A percentile compares a stretch with the other conserved stretches of the same genome.
Evolutionary conservation across 2,797 vertebrate species (phyloP).

Genomic region (Fistularia tabacaria): DNA sequence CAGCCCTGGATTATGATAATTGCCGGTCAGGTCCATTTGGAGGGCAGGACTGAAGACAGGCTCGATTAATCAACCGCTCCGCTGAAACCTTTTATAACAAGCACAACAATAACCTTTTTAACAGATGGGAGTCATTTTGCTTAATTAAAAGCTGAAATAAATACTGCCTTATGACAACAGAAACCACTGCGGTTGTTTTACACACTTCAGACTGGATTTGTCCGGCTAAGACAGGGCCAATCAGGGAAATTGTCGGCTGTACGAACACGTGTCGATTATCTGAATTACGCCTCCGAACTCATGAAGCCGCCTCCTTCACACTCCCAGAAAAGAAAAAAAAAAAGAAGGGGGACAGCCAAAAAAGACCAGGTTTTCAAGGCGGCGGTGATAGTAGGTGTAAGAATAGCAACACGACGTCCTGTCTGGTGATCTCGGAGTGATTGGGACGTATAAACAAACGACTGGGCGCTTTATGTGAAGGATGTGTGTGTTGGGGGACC

Average conservation of each 20-base stretch:
- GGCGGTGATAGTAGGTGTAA: too few species aligned
- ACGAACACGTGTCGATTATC: constrained; percentile 19
- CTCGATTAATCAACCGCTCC: constrained; percentile 86
- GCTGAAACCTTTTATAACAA: constrained; percentile 79
- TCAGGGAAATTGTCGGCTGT: constrained; percentile 35
- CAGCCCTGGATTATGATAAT: constrained; percentile 86
- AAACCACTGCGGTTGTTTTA: constrained; percentile 49
- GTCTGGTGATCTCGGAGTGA: too few species aligned
- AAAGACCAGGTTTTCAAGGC: too few species aligned
- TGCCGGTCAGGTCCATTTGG: constrained; percentile 78
- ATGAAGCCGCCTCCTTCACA: too few species aligned
- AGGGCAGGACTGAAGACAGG: constrained; percentile 67
- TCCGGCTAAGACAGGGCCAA: constrained; percentile 35
- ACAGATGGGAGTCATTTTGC: constrained; percentile 89
- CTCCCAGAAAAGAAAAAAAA: too few species aligned
- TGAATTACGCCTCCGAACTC: constrained; percentile 20
- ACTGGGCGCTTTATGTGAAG: too few species aligned
- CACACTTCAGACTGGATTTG: constrained; percentile 49
- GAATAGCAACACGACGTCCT: too few species aligned
- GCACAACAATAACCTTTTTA: constrained; percentile 79
- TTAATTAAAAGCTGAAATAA: constrained; percentile 90
- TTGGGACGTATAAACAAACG: too few species aligned
- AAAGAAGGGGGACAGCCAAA: too few species aligned
- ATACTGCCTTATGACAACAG: constrained; percentile 76
- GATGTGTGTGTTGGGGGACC: too few species aligned